A percentile compares a stretch with the other conserved stretches of the same genome.
These are phyloP conservation scores for Epizoanthus illoricatus DNA, from an alignment of 92 coral and sea anemone genomes.

Conservation along the genomic window DNA sequence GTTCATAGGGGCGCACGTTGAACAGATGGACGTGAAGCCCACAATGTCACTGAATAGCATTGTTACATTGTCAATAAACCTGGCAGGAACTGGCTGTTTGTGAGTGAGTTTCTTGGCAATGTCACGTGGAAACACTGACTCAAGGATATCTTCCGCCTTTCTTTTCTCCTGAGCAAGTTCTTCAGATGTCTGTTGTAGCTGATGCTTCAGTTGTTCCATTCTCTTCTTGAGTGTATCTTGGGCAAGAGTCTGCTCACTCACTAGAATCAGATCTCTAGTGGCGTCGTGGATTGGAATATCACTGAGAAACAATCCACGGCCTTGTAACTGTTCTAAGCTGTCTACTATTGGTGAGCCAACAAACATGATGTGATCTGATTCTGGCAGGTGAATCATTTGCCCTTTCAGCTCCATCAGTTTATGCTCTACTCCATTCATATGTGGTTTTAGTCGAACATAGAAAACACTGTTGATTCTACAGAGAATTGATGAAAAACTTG, in stretches of 20 bases:
- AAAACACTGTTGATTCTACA: conserved; percentile 74
- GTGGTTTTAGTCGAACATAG: conserved; percentile 58
- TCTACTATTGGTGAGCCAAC: conserved; percentile 85
- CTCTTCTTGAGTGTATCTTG: conserved; percentile 81
- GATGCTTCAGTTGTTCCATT: conserved; percentile 72
- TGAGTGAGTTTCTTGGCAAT: conserved; percentile 79
- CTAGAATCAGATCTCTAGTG: conserved; percentile 79
- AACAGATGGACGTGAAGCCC: conserved; percentile 87
- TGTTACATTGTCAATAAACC: conserved; percentile 76
- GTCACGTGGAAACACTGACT: conserved; percentile 84
- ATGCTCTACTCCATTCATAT: conserved; percentile 42
- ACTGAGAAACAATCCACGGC: conserved; percentile 80
- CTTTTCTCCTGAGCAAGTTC: conserved; percentile 81
- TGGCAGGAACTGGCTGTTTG: conserved; percentile 79
- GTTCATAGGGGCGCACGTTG: conserved; percentile 85
- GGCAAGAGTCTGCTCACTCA: conserved; percentile 88
- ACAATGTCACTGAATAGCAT: conserved; percentile 92
- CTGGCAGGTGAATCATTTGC: conserved; percentile 86
- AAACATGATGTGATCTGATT: conserved; percentile 72
- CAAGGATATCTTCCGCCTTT: conserved; percentile 82
- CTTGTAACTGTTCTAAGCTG: conserved; percentile 76
- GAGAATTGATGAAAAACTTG: conserved; percentile 67
- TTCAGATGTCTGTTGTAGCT: conserved; percentile 72
- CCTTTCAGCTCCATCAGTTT: conserved; percentile 72
- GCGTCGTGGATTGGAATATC: conserved; percentile 93